These are phyloP conservation scores for Aplysina aerophoba DNA, from an alignment of 37 sponge, comb jelly and placozoan genomes.

Conservation along the genomic window DNA sequence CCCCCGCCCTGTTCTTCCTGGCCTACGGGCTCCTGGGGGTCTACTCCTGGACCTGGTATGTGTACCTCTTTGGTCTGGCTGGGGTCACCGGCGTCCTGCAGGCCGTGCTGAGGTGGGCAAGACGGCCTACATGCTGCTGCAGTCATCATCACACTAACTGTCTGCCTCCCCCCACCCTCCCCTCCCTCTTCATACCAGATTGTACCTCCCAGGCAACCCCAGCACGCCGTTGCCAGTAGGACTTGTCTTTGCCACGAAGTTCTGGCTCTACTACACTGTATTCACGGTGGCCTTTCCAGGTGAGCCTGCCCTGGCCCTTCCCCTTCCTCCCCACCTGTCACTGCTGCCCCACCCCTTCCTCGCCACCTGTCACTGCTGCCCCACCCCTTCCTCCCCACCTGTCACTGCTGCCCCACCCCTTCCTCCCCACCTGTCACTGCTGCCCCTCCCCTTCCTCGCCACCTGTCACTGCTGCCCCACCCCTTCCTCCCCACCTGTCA, in stretches of 20 bases:
- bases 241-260: constrained; percentile 70
- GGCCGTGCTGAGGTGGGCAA: not conserved
- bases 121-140: not conserved
- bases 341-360: too few species aligned
- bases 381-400: too few species aligned
- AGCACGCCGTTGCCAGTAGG: constrained; percentile 79
- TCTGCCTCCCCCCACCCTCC: not conserved
- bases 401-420: too few species aligned
- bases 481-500: too few species aligned
- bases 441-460: too few species aligned
- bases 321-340: too few species aligned
- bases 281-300: constrained; percentile 28
- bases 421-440: too few species aligned
- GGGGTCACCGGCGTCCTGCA: not conserved
- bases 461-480: too few species aligned
- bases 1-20: constrained; percentile 41
- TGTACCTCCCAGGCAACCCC: constrained; percentile 55
- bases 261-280: constrained; percentile 70
- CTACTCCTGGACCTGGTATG: constrained; percentile 63
- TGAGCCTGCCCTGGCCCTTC: too few species aligned
- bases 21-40: constrained; percentile 48
- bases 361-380: too few species aligned
- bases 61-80: constrained; percentile 37
- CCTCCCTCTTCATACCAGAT: constrained; percentile 10
- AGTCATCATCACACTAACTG: not conserved